Conservation (phyloP, 2,888 invertebrate species). For the Epirrhoe tristata region DNA sequence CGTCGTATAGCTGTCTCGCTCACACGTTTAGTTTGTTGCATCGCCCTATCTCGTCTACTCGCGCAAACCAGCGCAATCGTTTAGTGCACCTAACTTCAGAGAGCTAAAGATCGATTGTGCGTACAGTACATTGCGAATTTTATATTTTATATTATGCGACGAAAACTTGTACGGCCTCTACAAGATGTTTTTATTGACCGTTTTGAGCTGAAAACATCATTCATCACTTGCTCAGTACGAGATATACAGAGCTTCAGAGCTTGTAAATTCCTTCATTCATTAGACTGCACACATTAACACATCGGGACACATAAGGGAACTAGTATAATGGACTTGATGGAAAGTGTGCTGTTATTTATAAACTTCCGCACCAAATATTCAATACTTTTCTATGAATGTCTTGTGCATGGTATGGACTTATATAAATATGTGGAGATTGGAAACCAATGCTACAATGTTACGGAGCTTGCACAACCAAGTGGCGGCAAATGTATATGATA, state of each 20-base stretch:
- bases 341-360: slow-evolving; percentile 20
- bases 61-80: too few relatives aligned
- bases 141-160: background rate
- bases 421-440: slow-evolving; percentile 44
- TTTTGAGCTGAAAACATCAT: background rate
- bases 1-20: too few relatives aligned
- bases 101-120: too few relatives aligned
- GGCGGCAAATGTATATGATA: slow-evolving; percentile 39
- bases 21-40: too few relatives aligned
- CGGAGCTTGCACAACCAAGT: slow-evolving; percentile 38
- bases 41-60: too few relatives aligned
- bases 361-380: slow-evolving; percentile 32
- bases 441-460: slow-evolving; percentile 40
- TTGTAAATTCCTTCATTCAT: slow-evolving; percentile 29
- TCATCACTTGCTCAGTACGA: background rate
- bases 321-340: background rate
- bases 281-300: slow-evolving; percentile 29
- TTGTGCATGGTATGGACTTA: slow-evolving; percentile 43
- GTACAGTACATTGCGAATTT: background rate
- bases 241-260: slow-evolving; percentile 10
- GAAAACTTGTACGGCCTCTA: background rate
- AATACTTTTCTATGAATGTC: slow-evolving; percentile 39
- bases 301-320: slow-evolving; percentile 20
- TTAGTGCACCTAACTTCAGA: too few relatives aligned
- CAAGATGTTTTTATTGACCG: slow-evolving; percentile 4